A percentile compares a stretch with the other conserved stretches of the same genome.
Conservation (phyloP, 2,113 vertebrate species). For the Paratilapia polleni region DNA sequence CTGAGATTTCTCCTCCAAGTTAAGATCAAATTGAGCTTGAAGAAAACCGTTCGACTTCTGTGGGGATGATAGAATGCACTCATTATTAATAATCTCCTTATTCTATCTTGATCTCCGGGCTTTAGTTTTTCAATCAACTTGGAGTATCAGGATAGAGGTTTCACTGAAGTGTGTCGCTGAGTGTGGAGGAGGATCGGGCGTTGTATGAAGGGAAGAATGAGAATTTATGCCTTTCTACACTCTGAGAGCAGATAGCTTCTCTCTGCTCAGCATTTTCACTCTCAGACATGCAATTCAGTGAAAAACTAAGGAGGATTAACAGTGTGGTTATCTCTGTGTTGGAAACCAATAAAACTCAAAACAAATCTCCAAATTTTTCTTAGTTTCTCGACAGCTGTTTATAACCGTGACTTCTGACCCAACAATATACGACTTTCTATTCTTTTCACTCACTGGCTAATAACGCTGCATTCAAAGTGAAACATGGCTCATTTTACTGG, state of each 20-base stretch:
- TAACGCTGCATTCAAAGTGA: conserved; percentile 86
- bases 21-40: conserved; percentile 57
- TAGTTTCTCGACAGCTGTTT: conserved; percentile 43
- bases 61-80: conserved; percentile 68
- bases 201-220: conserved; percentile 11
- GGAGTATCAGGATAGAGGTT: conserved; percentile 67
- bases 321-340: neutral
- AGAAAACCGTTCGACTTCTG: conserved; percentile 70
- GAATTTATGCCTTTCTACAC: conserved; percentile 27
- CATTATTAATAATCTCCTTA: conserved; percentile 80
- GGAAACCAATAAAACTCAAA: conserved; percentile 27
- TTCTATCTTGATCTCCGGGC: conserved; percentile 78
- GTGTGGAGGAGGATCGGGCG: neutral
- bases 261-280: conserved; percentile 31
- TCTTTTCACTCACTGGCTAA: conserved; percentile 81
- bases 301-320: conserved; percentile 50
- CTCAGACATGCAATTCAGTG: conserved; percentile 19
- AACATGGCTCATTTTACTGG: conserved; percentile 90
- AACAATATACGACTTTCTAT: conserved; percentile 81
- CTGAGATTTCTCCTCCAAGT: conserved; percentile 70
- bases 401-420: conserved; percentile 72
- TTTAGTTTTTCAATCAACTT: conserved; percentile 81
- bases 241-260: neutral
- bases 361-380: conserved; percentile 45
- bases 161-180: conserved; percentile 55